Evolutionary conservation across 2,113 vertebrate genomes (phyloP), one percentile per base, ranked within the genome.

Genomic region (Oryzias curvinotus): DNA sequence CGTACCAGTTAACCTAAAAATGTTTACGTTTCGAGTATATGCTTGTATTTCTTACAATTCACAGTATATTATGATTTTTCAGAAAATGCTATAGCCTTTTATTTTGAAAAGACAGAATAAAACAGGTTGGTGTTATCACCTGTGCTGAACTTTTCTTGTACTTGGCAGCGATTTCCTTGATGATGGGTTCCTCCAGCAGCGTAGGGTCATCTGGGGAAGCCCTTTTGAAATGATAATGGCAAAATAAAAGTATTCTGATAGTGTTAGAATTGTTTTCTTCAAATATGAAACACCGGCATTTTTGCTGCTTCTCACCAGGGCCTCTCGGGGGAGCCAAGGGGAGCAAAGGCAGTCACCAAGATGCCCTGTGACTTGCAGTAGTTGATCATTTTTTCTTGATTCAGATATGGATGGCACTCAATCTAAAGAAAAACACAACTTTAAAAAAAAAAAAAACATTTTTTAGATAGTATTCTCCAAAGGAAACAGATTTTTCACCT

Each of bases 61-160:
- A 3, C 21, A 23, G 3, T 23, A 23, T 23, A 23, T 23, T 23
- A 23, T 23, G 21, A 23, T 23, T 23, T 28, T 28, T 28, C 26
- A 28, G 5, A 28, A 28, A 5, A 28, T 28, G 26, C 5, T 28
- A 28, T 28, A 28, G 1, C 1, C 30, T 36, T 12, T 36, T 36
- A 36, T 36, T 36, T 23, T 43, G 30, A 44, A 16, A 14, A 25
- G 18, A 14, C n/a, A 1, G 3, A 18, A 16, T 30, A 18, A 30
- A n/a, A 13, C 8, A 2, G 52, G 7, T 5, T 28, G 23, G 10
- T 13, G 13, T 0, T 53, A 28, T 60, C 82, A 96, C 96, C 93
- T 98, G 96, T 36, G 95, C 96, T 66, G 93, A 4, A 0, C 91
- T 93, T 84, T 95, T 98, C 0, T 92, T 91, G 89, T 96, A 88